Conservation (phyloP, 2,113 vertebrate species). For the Elaphurus davidianus region DNA sequence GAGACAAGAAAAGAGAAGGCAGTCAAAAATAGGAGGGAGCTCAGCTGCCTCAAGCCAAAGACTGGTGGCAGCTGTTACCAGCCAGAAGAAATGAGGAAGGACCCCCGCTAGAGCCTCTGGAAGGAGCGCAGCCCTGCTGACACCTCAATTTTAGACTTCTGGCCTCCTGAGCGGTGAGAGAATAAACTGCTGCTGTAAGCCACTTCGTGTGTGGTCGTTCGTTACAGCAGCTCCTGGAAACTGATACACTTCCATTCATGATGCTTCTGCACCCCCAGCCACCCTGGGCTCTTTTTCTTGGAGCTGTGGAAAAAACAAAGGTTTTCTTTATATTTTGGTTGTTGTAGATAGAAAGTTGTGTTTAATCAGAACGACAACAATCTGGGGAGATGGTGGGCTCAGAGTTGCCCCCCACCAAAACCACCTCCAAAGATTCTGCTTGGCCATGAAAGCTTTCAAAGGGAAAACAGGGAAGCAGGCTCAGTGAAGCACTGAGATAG, state of each 20-base stretch:
- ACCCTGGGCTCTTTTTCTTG: not conserved
- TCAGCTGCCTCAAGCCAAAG: not conserved
- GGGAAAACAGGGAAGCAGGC: not conserved
- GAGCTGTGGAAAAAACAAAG: not conserved
- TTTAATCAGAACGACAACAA: not conserved
- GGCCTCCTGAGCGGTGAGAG: not conserved
- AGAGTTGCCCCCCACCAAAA: not conserved
- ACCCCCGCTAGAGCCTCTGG: not conserved
- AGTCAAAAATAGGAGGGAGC: not conserved
- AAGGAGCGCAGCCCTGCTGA: not conserved
- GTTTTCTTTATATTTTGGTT: not conserved
- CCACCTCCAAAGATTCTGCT: not conserved
- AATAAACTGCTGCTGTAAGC: not conserved
- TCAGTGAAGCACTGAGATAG: not conserved
- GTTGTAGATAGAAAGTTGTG: not conserved
- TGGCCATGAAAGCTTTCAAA: not conserved
- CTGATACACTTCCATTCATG: rapidly evolving
- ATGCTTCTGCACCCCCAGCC: rapidly evolving
- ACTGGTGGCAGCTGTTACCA: not conserved
- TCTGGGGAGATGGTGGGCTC: not conserved
- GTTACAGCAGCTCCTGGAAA: not conserved
- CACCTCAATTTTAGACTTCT: not conserved
- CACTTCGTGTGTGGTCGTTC: rapidly evolving
- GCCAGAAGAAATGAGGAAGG: too few relatives aligned
- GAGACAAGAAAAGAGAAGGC: not conserved